These are phyloP conservation scores for Agrilus cyanescens DNA, from an alignment of 2,888 invertebrate species.

Conservation along the genomic window DNA sequence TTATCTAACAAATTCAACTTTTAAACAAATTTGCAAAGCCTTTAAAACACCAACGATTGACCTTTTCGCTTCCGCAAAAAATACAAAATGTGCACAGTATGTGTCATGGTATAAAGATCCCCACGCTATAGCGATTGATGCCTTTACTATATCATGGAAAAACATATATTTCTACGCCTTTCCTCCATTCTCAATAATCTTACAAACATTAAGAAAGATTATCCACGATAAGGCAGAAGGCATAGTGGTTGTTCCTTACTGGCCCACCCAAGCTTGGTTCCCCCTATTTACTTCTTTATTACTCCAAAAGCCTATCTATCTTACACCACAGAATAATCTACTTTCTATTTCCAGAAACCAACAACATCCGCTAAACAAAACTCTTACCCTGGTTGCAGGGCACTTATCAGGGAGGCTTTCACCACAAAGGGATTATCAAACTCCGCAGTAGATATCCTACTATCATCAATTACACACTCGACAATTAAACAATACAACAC, in stretches of 20 bases:
- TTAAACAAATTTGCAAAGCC: constrained; percentile 1
- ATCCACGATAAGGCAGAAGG: constrained; percentile 10
- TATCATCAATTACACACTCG: too few species aligned
- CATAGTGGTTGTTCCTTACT: constrained; percentile 10
- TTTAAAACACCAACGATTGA: constrained; percentile 8
- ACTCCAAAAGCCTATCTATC: too few species aligned
- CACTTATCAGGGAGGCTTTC: too few species aligned
- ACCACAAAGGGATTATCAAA: too few species aligned
- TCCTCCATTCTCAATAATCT: constrained; percentile 10
- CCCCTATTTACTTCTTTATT: not conserved
- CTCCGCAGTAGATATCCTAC: too few species aligned
- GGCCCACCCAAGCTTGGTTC: constrained; percentile 12
- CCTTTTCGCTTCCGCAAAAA: constrained; percentile 7
- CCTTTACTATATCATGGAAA: constrained; percentile 11
- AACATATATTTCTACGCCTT: constrained; percentile 10
- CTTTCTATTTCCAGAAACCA: too few species aligned
- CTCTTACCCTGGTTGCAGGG: too few species aligned
- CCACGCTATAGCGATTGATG: constrained; percentile 5
- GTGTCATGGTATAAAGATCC: constrained; percentile 10
- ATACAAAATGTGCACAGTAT: constrained; percentile 9
- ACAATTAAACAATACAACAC: too few species aligned
- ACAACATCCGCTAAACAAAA: too few species aligned
- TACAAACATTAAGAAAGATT: constrained; percentile 10
- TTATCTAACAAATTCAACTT: constrained; percentile 4
- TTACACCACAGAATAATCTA: too few species aligned